A percentile compares a stretch with the other conserved stretches of the same genome.
Conservation (phyloP, 2,888 invertebrate genomes). For the Chalcis sispes region DNA sequence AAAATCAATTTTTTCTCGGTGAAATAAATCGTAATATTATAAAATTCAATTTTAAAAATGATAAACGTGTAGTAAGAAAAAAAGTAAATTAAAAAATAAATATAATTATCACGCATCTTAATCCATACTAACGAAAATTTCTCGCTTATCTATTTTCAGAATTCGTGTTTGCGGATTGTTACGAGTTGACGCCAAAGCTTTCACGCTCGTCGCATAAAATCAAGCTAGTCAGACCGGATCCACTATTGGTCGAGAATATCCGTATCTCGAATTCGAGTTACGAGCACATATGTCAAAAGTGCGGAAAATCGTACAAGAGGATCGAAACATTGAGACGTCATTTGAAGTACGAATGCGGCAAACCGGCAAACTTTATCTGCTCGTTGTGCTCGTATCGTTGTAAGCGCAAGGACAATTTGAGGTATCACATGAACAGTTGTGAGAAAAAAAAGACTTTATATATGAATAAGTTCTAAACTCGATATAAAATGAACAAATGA, state of each 20-base stretch:
- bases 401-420: slow-evolving; percentile 59
- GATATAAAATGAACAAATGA: too few relatives aligned
- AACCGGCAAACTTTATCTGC: slow-evolving; percentile 66
- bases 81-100: too few relatives aligned
- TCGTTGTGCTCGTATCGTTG: slow-evolving; percentile 60
- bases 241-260: neutral
- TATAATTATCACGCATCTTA: neutral
- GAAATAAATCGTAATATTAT: neutral
- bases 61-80: too few relatives aligned
- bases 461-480: too few relatives aligned
- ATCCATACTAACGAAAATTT: neutral
- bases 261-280: neutral
- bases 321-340: slow-evolving; percentile 59
- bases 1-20: neutral
- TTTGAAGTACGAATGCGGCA: slow-evolving; percentile 65
- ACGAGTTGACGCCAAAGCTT: neutral
- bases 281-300: slow-evolving; percentile 38
- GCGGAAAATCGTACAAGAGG: slow-evolving; percentile 53
- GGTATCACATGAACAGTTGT: slow-evolving; percentile 53
- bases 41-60: too few relatives aligned
- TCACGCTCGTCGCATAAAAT: neutral
- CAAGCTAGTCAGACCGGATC: neutral
- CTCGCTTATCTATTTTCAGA: slow-evolving; percentile 14
- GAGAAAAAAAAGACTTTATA: neutral
- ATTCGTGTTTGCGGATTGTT: slow-evolving; percentile 7